Evolutionary conservation across 2,888 invertebrate species (phyloP), one percentile per base, ranked within the genome.

Genomic region (Cosmia pyralina): DNA sequence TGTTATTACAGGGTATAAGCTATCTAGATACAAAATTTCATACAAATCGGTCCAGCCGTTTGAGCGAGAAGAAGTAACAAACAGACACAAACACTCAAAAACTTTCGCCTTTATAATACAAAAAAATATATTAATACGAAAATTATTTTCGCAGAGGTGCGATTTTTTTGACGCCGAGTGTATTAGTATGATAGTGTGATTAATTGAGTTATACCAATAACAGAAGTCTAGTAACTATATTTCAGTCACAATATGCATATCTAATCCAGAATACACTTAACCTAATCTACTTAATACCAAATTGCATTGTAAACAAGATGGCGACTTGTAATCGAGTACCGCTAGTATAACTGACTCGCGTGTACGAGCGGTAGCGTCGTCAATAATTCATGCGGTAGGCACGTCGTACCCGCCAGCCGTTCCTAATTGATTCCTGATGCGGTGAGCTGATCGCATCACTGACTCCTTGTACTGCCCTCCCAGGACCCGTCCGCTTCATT

Each of bases 351-450:
- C 83, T 77, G 77, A 81, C 84, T 87, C 87, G 88, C 90, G 90
- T 85, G 90, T 88, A 85, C 90, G 90, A 85, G 84, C 87, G 85
- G 87, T 87, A 90, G 90, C 92, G 85, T 94, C 93, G 93, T 95
- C 94, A 95, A 95, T 95, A 95, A 95, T 95, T 94, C 95, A 95
- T 95, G 94, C 93, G 93, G 94, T 93, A 94, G 94, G 92, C 94
- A 92, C 94, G 93, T 92, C 93, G 94, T 93, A 92, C 94, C 92
- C 92, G 92, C 91, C 93, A 93, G 94, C 94, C 94, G 94, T 92
- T 92, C 94, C 93, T 95, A 95, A 96, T 96, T 96, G 96, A 96
- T 95, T 95, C 94, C 95, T 96, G 96, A 95, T 94, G 94, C 93
- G 93, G 93, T 92, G 94, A 93, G 93, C 92, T 91, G 93, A 92